Evolutionary conservation across 2,113 vertebrate genomes (phyloP), one percentile per base, ranked within the genome.

Genomic region (Planiliza haematocheilus): DNA sequence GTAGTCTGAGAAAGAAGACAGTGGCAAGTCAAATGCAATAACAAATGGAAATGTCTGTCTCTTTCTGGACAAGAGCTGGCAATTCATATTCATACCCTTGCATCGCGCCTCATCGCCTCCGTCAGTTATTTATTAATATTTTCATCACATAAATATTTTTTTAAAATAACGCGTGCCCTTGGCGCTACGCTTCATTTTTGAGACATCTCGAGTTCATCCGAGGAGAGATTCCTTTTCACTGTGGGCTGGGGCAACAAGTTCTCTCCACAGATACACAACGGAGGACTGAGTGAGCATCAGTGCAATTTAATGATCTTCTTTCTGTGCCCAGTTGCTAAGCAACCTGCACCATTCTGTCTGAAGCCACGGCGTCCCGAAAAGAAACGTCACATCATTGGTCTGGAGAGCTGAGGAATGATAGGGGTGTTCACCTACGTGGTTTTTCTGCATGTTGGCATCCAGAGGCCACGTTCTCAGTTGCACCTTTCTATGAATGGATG

Each of bases 241-340:
- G 68, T 4, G 9, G 50, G 45, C 42, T 7, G 34, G 68, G 82
- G 82, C 82, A 91, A 90, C 84, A 91, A 70, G 76, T 90, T 83
- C 58, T 70, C 56, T 90, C 81, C 58, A 67, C 56, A 50, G 62
- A 81, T 59, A 74, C 77, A 82, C 78, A 79, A 63, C 59, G 14
- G 79, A 86, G 78, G 71, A 75, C 79, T 71, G 77, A 79, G 56
- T 43, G 70, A 89, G 89, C 68, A 89, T 90, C 82, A 80, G 79
- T 79, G 79, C 77, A 82, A 77, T 92, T 83, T 91, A 89, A 91
- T 91, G 85, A 90, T 89, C 81, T 81, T 78, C 86, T 89, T 79
- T 89, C 88, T 86, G 77, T 83, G 79, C 79, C 88, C 86, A 92
- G 92, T 94, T 94, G 93, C 93, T 91, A 86, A 88, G 93, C 93